These are phyloP conservation scores for Parnassius mnemosyne DNA, from an alignment of 2,888 invertebrate species.

Conservation along the genomic window DNA sequence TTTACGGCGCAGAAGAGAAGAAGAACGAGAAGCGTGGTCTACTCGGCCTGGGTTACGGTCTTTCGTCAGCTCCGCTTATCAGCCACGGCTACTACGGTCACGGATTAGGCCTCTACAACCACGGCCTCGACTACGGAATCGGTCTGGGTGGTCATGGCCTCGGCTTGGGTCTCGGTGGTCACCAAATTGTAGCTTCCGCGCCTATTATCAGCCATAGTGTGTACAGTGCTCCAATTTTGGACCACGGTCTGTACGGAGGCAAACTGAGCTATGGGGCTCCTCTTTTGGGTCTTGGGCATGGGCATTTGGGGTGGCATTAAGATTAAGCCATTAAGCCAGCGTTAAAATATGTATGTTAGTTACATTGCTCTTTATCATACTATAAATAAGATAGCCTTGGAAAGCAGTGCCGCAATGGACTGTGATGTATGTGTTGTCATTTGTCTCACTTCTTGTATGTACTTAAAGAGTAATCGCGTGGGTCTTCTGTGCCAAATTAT, in stretches of 20 bases:
- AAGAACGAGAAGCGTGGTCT: constrained; percentile 73
- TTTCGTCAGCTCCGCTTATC: constrained; percentile 35
- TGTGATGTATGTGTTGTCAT: constrained; percentile 10
- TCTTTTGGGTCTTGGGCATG: constrained; percentile 49
- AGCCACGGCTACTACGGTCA: constrained; percentile 40
- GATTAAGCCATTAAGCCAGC: not conserved
- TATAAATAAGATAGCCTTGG: not conserved
- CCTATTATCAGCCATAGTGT: constrained; percentile 40
- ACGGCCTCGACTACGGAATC: constrained; percentile 35
- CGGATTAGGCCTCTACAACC: constrained; percentile 42
- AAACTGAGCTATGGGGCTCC: constrained; percentile 38
- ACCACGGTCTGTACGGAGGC: constrained; percentile 40
- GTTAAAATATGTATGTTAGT: not conserved
- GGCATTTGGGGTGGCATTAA: constrained; percentile 29
- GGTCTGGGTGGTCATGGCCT: constrained; percentile 36
- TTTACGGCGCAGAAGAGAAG: constrained; percentile 64
- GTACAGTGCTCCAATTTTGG: constrained; percentile 38
- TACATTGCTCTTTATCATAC: not conserved
- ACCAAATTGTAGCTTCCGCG: constrained; percentile 32
- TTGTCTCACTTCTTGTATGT: constrained; percentile 15
- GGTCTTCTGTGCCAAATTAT: constrained; percentile 54
- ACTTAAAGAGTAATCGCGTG: constrained; percentile 16
- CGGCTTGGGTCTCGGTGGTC: constrained; percentile 38
- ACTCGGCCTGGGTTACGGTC: constrained; percentile 65
- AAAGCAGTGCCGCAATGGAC: not conserved